Conservation (phyloP, 2,888 invertebrate genomes). For the Plebejus argus region DNA sequence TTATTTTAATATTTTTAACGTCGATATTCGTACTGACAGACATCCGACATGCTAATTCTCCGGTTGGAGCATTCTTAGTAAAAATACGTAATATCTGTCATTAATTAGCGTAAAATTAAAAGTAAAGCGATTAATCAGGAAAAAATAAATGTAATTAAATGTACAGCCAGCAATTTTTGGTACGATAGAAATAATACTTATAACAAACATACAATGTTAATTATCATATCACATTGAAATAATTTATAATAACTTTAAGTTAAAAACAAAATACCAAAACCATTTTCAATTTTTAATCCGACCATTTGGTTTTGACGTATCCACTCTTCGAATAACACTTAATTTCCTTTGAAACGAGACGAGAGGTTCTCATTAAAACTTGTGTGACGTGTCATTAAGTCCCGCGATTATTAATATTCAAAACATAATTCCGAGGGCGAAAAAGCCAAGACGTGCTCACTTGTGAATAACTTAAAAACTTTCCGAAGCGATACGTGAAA, state of each 20-base stretch:
- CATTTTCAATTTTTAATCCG: conserved; percentile 19
- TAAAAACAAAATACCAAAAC: background rate
- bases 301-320: conserved; percentile 45
- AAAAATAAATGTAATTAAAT: no score
- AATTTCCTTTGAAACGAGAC: conserved; percentile 66
- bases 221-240: no score
- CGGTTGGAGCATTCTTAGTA: no score
- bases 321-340: conserved; percentile 62
- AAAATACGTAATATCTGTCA: no score
- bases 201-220: no score
- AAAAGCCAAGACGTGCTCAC: conserved; percentile 71
- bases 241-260: background rate
- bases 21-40: no score
- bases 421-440: conserved; percentile 69
- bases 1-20: no score
- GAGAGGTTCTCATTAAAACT: conserved; percentile 75
- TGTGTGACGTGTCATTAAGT: conserved; percentile 77
- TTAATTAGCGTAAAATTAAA: no score
- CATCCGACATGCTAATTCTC: no score
- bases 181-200: no score
- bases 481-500: conserved; percentile 35
- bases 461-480: conserved; percentile 61
- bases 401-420: conserved; percentile 75
- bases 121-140: no score
- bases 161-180: no score